These are phyloP conservation scores for Sphecodes monilicornis DNA, from an alignment of 2,888 invertebrate genomes.

Conservation along the genomic window DNA sequence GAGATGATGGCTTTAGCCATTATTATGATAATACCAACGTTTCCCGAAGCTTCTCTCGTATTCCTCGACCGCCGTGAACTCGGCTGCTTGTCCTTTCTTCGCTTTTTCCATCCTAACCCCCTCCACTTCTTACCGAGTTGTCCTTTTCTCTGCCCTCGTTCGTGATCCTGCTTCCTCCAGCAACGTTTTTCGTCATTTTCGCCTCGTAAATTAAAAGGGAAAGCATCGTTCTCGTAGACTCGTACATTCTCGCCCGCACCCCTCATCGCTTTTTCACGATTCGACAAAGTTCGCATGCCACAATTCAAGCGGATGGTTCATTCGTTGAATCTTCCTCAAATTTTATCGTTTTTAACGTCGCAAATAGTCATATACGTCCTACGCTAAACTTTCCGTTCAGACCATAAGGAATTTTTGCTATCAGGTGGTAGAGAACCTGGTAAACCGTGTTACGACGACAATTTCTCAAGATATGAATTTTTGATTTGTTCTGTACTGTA, in stretches of 20 bases:
- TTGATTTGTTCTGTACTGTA: too few relatives aligned
- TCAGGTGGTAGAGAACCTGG: too few relatives aligned
- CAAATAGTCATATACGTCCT: neutral
- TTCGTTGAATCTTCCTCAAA: neutral
- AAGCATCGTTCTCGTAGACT: slow-evolving; percentile 20
- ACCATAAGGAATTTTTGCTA: neutral
- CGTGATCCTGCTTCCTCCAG: slow-evolving; percentile 24
- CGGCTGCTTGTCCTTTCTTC: slow-evolving; percentile 61
- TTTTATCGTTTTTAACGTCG: neutral
- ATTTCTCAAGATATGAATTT: too few relatives aligned
- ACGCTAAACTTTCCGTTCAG: too few relatives aligned
- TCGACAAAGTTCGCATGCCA: slow-evolving; percentile 43
- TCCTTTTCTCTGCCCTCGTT: slow-evolving; percentile 29
- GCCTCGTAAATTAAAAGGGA: slow-evolving; percentile 68
- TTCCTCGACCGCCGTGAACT: slow-evolving; percentile 65
- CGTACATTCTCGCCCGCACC: slow-evolving; percentile 26
- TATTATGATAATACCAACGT: slow-evolving; percentile 79
- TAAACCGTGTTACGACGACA: too few relatives aligned
- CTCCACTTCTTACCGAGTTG: neutral
- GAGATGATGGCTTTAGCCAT: slow-evolving; percentile 77
- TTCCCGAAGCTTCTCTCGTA: slow-evolving; percentile 72
- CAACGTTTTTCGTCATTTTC: slow-evolving; percentile 48
- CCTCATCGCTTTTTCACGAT: slow-evolving; percentile 28
- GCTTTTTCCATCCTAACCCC: slow-evolving; percentile 13
- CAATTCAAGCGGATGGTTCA: slow-evolving; percentile 43